phyloP scores from a whole-genome alignment of 1,140 invertebrate genomes.

The silkworm (Bombyx mori) region DNA sequence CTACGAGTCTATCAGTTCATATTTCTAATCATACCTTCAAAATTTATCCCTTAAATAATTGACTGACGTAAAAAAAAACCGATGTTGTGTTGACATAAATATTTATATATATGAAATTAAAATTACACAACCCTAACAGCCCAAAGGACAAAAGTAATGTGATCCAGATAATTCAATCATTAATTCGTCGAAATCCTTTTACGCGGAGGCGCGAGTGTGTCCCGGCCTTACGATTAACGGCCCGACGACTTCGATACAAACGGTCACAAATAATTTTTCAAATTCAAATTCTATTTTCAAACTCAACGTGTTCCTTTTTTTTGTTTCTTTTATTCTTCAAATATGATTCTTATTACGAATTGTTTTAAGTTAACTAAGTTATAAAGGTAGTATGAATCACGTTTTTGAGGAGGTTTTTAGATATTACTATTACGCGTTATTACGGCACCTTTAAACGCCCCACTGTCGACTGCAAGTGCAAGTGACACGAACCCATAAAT shows the following conservation, averaged over 20 bases:
- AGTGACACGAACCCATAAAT: too few relatives aligned
- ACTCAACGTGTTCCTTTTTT: neutral
- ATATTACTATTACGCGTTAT: too few relatives aligned
- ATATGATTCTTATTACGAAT: neutral
- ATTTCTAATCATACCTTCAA: too few relatives aligned
- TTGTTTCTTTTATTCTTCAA: neutral
- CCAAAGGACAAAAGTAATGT: neutral
- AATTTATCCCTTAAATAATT: too few relatives aligned
- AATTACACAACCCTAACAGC: conserved; percentile 1
- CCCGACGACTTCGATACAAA: neutral
- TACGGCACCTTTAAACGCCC: too few relatives aligned
- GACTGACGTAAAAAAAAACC: too few relatives aligned
- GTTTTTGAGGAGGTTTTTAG: too few relatives aligned
- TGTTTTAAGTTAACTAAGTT: neutral
- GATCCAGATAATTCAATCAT: conserved; percentile 8
- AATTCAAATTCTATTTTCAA: conserved; percentile 1
- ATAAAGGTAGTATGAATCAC: too few relatives aligned
- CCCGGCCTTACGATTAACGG: neutral
- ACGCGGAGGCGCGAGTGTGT: neutral
- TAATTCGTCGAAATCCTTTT: neutral
- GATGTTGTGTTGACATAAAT: too few relatives aligned
- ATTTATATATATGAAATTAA: too few relatives aligned
- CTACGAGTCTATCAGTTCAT: too few relatives aligned
- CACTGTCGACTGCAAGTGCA: too few relatives aligned
- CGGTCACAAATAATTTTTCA: conserved; percentile 1